Conservation (phyloP, 1,140 invertebrate species). For the Aleiodes sp. region DNA sequence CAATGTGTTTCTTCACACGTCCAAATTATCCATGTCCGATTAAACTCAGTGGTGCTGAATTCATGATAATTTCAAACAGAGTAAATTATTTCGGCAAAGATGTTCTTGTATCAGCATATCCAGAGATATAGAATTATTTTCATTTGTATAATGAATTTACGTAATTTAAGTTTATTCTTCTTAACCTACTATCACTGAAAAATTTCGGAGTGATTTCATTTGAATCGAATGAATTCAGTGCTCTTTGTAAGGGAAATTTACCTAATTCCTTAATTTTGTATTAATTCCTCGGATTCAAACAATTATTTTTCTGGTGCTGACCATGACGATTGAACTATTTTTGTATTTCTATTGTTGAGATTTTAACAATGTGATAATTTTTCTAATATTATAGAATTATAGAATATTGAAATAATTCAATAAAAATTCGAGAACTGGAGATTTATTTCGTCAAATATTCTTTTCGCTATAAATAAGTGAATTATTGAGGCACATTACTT, state of each 20-base stretch:
- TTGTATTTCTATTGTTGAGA: not conserved
- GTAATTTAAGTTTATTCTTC: too few species aligned
- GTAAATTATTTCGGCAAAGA: slow-evolving; percentile 64
- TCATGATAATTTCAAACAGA: slow-evolving; percentile 60
- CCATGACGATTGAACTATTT: too few species aligned
- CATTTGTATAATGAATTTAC: not conserved
- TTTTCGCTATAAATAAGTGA: too few species aligned
- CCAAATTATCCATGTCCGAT: slow-evolving; percentile 66
- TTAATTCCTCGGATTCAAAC: too few species aligned
- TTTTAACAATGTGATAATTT: not conserved
- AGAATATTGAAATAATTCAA: not conserved
- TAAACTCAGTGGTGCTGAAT: slow-evolving; percentile 55
- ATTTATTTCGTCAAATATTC: not conserved
- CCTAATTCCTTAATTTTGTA: too few species aligned
- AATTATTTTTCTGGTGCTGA: too few species aligned
- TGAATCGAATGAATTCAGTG: too few species aligned
- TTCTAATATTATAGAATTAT: not conserved
- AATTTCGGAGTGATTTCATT: too few species aligned
- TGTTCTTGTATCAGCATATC: slow-evolving; percentile 57
- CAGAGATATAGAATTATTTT: slow-evolving; percentile 44
- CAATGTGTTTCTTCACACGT: slow-evolving; percentile 69
- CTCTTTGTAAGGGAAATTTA: too few species aligned
- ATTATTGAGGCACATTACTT: not conserved
- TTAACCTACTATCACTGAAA: too few species aligned
- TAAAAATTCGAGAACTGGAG: not conserved